phyloP scores from a whole-genome alignment of 2,888 invertebrate genomes.

The Erebia aethiops region DNA sequence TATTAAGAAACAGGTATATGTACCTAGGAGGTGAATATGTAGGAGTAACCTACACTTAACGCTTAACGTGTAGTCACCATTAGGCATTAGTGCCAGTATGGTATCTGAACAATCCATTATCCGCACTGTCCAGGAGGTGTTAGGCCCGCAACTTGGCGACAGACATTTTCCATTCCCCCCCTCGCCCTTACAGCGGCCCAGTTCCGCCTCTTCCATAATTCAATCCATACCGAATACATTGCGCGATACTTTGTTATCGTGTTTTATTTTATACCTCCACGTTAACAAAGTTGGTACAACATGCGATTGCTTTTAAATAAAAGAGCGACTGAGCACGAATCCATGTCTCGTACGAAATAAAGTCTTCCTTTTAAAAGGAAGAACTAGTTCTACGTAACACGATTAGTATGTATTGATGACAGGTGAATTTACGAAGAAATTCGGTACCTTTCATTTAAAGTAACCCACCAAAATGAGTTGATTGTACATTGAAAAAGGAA shows the following conservation, averaged over 20 bases:
- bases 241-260: slow-evolving; percentile 42
- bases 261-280: slow-evolving; percentile 25
- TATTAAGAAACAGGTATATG: background rate
- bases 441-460: no score
- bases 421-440: no score
- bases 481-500: no score
- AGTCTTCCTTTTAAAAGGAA: no score
- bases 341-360: slow-evolving; percentile 1
- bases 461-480: no score
- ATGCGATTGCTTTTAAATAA: slow-evolving; percentile 22
- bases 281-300: slow-evolving; percentile 15
- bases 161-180: slow-evolving; percentile 81
- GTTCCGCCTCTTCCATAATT: slow-evolving; percentile 77
- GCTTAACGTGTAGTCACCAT: slow-evolving; percentile 12
- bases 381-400: no score
- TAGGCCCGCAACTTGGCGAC: slow-evolving; percentile 74
- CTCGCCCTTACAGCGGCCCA: slow-evolving; percentile 66
- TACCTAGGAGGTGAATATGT: background rate
- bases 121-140: slow-evolving; percentile 71
- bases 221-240: slow-evolving; percentile 76
- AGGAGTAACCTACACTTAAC: background rate
- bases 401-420: no score
- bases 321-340: background rate
- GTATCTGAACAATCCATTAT: slow-evolving; percentile 81
- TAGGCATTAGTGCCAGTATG: slow-evolving; percentile 42